A percentile compares a stretch with the other conserved stretches of the same genome.
These are phyloP conservation scores for Malurus melanocephalus DNA, from an alignment of 2,113 vertebrate species.

Conservation along the genomic window DNA sequence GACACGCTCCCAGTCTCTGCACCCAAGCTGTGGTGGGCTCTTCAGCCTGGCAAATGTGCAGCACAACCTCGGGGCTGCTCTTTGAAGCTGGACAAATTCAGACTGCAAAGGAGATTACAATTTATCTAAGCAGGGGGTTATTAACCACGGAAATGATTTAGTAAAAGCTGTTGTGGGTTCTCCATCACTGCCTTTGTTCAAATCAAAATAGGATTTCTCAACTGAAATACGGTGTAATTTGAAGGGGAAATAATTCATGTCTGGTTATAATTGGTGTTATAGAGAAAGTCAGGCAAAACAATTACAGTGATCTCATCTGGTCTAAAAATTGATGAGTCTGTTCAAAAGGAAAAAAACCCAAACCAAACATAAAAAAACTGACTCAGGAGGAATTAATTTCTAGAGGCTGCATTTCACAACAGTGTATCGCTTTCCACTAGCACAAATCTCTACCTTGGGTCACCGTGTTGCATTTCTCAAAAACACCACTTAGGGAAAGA, in stretches of 20 bases:
- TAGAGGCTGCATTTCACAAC: background rate
- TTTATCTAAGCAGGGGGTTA: conserved; percentile 23
- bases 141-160: conserved; percentile 27
- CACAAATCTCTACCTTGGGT: background rate
- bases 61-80: background rate
- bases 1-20: background rate
- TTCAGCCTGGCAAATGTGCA: background rate
- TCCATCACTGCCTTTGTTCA: conserved; percentile 22
- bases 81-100: background rate
- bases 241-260: background rate
- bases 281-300: conserved; percentile 30
- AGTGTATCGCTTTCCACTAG: background rate
- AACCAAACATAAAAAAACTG: background rate
- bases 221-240: background rate
- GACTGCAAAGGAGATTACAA: background rate
- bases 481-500: background rate
- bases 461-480: background rate
- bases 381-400: conserved; percentile 7
- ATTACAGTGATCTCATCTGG: conserved; percentile 27
- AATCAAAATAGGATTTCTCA: conserved; percentile 22
- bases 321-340: conserved; percentile 2
- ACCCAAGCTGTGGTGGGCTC: background rate
- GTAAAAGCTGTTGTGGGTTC: background rate
- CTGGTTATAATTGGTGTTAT: background rate
- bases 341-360: background rate